Base-by-base conservation (phyloP, 2,113 vertebrate genomes). In the Tachysurus vachellii region DNA sequence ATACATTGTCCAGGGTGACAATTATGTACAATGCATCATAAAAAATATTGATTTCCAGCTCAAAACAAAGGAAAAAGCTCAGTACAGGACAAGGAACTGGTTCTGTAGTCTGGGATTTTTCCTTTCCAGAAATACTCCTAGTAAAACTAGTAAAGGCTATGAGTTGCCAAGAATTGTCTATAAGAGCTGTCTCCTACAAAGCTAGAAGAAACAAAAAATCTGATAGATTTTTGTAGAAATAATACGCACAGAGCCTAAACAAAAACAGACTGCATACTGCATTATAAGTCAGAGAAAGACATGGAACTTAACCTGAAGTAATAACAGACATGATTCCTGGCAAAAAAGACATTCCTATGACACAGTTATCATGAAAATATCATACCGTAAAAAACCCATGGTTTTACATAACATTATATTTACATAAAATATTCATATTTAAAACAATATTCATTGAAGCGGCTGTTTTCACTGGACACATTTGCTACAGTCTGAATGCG, bases 1-100 rank as follows among this genome's bases (percentile, higher is more conserved):
- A 79, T 59, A 75, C 71, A 76, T 59, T 85, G 82, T 84, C 31
- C 82, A 73, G 50, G 28, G 10, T 54, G 82, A 71, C 66, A 84
- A 57, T 26, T 56, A 56, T 71, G n/a, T 71, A 84, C 64, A 84
- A 54, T 42, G n/a, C 12, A 53, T 54, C 16, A 36, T 44, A 14
- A 56, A 36, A 23, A 71, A 70, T 16, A 12, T 19, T 57, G 54
- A 85, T 47, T 76, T 61, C 2, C 14, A 62, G 31, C 26, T n/a
- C 23, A 62, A 79, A 79, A 56, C 50, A 79, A 31, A 7, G 12
- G 21, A 64, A 82, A 62, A 54, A 31, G 3, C 10, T 83, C 17
- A 61, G 57, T 47, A 64, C 26, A 68, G 10, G n/a, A 64, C 36
- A 19, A 16, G 14, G 13, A 83, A 62, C 2, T 13, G 26, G 19